Percentiles rank a stretch among this genome's conserved stretches.
phyloP scores from a whole-genome alignment of 2,888 invertebrate genomes.

The Leptinotarsa tumamoca region DNA sequence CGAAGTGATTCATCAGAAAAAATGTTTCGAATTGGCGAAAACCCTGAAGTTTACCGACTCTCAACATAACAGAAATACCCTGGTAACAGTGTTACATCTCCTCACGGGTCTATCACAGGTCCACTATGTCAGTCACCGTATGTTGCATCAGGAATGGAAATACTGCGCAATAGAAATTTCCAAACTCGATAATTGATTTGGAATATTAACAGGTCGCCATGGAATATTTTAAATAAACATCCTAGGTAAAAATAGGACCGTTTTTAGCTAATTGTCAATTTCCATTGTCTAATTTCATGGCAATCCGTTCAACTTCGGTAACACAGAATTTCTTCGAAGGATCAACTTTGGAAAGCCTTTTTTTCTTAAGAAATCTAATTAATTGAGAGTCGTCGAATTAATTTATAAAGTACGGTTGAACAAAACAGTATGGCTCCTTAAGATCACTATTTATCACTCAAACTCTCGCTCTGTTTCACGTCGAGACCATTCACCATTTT shows the following conservation, averaged over 20 bases:
- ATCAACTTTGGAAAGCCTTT: not conserved
- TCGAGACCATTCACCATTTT: slow-evolving; percentile 97
- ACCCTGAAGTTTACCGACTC: slow-evolving; percentile 22
- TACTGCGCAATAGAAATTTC: not conserved
- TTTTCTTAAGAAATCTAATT: not conserved
- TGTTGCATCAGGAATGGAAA: not conserved
- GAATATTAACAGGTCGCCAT: not conserved
- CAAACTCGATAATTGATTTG: not conserved
- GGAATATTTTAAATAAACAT: not conserved
- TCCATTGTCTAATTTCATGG: not conserved
- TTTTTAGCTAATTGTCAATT: too few relatives aligned
- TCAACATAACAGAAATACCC: slow-evolving; percentile 15
- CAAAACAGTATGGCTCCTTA: slow-evolving; percentile 38
- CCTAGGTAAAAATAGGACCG: too few relatives aligned
- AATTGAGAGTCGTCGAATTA: slow-evolving; percentile 14
- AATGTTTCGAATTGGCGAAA: slow-evolving; percentile 20
- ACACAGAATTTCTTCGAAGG: not conserved
- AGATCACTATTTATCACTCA: slow-evolving; percentile 59
- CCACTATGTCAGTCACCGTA: slow-evolving; percentile 37
- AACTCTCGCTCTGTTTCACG: slow-evolving; percentile 75
- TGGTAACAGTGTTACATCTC: slow-evolving; percentile 30
- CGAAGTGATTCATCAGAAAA: not conserved
- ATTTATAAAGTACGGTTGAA: slow-evolving; percentile 45
- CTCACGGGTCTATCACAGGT: slow-evolving; percentile 49
- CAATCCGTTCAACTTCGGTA: not conserved